phyloP scores from a whole-genome alignment of 1,140 invertebrate species.

The Drosophila ercepeae region DNA sequence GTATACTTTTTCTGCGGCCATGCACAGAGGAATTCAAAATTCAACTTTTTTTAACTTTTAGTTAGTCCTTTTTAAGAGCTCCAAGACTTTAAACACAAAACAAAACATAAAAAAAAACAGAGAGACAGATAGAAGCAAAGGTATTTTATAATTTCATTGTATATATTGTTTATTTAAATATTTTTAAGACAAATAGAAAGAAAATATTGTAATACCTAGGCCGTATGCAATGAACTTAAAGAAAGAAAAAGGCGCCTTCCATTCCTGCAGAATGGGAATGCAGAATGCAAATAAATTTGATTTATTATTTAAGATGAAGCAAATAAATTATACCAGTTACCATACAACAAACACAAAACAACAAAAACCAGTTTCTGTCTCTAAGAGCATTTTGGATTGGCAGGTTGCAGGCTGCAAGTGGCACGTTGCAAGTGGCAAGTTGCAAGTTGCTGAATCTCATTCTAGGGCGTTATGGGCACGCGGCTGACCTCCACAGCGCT shows the following conservation, averaged over 20 bases:
- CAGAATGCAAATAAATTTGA: slow-evolving; percentile 60
- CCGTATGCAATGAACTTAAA: slow-evolving; percentile 63
- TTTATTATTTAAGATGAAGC: slow-evolving; percentile 68
- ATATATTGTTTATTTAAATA: slow-evolving; percentile 81
- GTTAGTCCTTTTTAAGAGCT: slow-evolving; percentile 64
- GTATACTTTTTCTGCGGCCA: slow-evolving; percentile 61
- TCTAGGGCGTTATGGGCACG: slow-evolving; percentile 48
- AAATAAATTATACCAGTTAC: slow-evolving; percentile 76
- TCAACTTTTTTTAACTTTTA: slow-evolving; percentile 38
- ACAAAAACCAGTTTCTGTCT: not conserved
- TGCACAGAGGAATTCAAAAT: slow-evolving; percentile 78
- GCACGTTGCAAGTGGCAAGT: not conserved
- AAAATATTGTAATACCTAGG: slow-evolving; percentile 24
- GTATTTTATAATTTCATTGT: slow-evolving; percentile 55
- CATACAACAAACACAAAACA: slow-evolving; percentile 38
- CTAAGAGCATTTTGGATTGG: not conserved
- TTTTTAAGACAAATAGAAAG: slow-evolving; percentile 35
- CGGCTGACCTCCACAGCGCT: slow-evolving; percentile 57
- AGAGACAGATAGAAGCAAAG: slow-evolving; percentile 10
- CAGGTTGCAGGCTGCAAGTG: too few relatives aligned
- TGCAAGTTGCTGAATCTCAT: not conserved
- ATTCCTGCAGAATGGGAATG: slow-evolving; percentile 48
- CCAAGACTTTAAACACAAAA: slow-evolving; percentile 72
- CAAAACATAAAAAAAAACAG: slow-evolving; percentile 19
- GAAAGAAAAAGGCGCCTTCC: slow-evolving; percentile 32